A percentile compares a stretch with the other conserved stretches of the same genome.
These are phyloP conservation scores for Falco columbarius DNA, from an alignment of 2,797 vertebrate species.

Conservation along the genomic window DNA sequence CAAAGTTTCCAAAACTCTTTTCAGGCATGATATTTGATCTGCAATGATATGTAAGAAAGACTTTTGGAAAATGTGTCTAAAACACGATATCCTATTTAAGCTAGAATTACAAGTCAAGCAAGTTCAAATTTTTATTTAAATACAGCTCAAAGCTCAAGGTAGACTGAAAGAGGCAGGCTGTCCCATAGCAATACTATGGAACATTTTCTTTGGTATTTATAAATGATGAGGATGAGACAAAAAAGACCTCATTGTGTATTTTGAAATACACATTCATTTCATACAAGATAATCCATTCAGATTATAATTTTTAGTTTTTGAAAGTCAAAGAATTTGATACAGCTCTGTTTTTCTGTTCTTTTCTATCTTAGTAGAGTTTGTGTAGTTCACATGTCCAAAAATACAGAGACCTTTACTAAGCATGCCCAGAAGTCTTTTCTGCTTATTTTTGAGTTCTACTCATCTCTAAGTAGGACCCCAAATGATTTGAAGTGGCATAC, in stretches of 20 bases:
- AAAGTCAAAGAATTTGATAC: background rate
- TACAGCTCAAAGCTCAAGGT: background rate
- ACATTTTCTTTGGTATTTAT: background rate
- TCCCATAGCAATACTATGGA: background rate
- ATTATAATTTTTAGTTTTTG: background rate
- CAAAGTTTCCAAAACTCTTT: conserved; percentile 45
- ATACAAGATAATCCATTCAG: background rate
- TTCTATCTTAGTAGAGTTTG: background rate
- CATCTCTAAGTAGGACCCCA: background rate
- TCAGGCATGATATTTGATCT: conserved; percentile 6
- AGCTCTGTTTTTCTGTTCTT: background rate
- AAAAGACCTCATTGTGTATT: background rate
- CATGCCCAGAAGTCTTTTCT: background rate
- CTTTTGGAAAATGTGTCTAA: conserved; percentile 32
- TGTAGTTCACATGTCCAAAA: background rate
- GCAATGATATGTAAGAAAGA: background rate
- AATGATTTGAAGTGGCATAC: background rate
- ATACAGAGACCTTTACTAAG: background rate
- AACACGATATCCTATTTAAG: background rate
- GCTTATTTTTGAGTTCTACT: background rate
- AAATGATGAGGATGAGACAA: background rate
- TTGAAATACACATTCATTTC: conserved; percentile 18
- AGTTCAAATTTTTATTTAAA: conserved; percentile 43
- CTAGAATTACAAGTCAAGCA: background rate
- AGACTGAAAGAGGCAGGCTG: background rate